Base-by-base conservation (phyloP, 2,113 vertebrate species). In the Vulpes ferrilata region DNA sequence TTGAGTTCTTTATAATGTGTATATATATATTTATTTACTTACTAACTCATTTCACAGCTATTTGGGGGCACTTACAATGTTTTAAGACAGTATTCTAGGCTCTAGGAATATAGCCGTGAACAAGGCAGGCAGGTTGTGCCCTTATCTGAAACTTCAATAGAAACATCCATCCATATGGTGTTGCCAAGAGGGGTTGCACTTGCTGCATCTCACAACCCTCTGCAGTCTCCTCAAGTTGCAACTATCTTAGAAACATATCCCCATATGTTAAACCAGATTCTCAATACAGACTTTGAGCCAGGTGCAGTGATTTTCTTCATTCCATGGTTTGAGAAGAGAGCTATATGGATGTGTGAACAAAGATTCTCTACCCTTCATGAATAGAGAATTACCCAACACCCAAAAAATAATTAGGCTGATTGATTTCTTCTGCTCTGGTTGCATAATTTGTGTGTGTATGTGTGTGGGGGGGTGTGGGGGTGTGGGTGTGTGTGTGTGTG, bases 361-460 rank as follows among this genome's bases (percentile, higher is more conserved):
- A 86, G 38, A 51, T 11, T 85, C 57, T 88, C 80, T 88, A 27
- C 2, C 11, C 16, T 88, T 11, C 12, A 22, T 84, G 43, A 92
- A 60, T 53, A 96, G 59, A 17, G 38, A 96, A 35, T 93, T 85
- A 96, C 20, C 60, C 76, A 92, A 96, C 23, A 93, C 83, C 84
- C 83, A 95, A 73, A 53, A 92, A 85, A 85, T 43, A 96, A 92
- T 95, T 83, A 65, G 60, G 11, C 8, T 90, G 43, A 95, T 96
- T 92, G 74, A 12, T 96, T 93, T 91, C 90, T 97, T 96, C 92
- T 94, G 81, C 38, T 95, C 38, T 74, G 84, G 43, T 55, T 95
- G 51, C 17, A 78, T 67, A 92, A 90, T 53, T 55, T 94, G 80
- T 74, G 9, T 94, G n/a, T 81, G 55, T 76, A 43, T 93, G 64